Base-by-base conservation (phyloP, 2,888 invertebrate genomes). In the Neria commutata region DNA sequence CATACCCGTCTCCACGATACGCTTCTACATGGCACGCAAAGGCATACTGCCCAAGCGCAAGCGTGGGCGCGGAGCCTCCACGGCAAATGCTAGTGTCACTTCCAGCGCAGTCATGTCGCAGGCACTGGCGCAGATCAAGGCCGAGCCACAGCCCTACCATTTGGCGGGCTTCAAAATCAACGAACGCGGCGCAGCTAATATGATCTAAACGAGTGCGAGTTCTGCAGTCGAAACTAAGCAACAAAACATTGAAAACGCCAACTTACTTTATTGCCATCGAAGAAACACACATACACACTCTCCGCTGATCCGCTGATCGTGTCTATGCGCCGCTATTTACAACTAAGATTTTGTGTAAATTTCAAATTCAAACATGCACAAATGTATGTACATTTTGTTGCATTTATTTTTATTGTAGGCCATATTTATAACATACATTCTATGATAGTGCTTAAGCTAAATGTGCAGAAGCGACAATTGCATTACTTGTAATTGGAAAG, bases 21-120 rank as follows among this genome's bases (percentile, higher is more conserved):
- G 91, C 50, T 92, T 92, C 81, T 93, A 91, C 82, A 93, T 93
- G 93, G 92, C 92, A 16, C 85, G 93, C 63, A 91, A 91, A 77
- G 92, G 92, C 2, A 92, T 92, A 54, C 79, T 93, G 63, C 92
- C 92, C 42, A 85, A 88, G 69, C 88, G 93, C 65, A 88, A 92
- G 71, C 85, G 92, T 14, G 92, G 92, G 0, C 86, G 92, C 29
- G 89, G 87, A 56, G 86, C 89, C 45, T 77, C 77, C 0, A 71
- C 62, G 29, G 33, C 61, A 53, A 61, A 60, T 40, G 49, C 57
- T 47, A 17, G 21, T 29, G 17, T 47, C 40, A 11, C 60, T 52
- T 58, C 62, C 26, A 60, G 62, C 55, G 66, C 71, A 26, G 67
- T 60, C 59, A 74, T 72, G 70, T 67, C 69, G 40, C 73, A 73